Conservation (phyloP, 2,888 invertebrate species). For the Myathropa florea region DNA sequence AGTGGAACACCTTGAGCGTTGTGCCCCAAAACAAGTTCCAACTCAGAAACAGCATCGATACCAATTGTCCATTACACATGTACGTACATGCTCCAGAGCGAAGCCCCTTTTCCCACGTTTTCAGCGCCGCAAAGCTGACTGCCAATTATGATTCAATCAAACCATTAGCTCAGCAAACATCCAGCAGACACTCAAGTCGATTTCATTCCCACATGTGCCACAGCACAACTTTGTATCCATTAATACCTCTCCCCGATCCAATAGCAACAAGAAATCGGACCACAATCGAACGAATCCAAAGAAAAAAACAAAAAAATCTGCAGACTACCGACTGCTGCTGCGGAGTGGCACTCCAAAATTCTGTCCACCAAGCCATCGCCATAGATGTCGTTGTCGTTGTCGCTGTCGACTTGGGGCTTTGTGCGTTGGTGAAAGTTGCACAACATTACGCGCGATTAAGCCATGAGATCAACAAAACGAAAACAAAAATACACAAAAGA, state of each 20-base stretch:
- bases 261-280: background rate
- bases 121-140: background rate
- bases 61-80: too few species aligned
- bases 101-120: background rate
- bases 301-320: background rate
- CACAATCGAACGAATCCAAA: constrained; percentile 3
- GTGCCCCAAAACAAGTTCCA: background rate
- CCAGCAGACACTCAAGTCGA: background rate
- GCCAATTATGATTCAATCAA: constrained; percentile 13
- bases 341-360: constrained; percentile 3
- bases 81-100: too few species aligned
- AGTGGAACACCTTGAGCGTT: background rate
- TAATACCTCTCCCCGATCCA: background rate
- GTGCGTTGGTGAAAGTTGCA: constrained; percentile 39
- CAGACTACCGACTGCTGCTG: background rate
- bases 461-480: constrained; percentile 1
- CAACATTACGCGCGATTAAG: constrained; percentile 22
- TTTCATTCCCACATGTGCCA: background rate
- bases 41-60: background rate
- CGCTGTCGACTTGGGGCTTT: background rate
- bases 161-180: constrained; percentile 25
- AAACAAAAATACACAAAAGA: constrained; percentile 5
- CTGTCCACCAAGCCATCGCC: background rate
- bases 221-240: constrained; percentile 10
- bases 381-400: background rate